These are phyloP conservation scores for Muntiacus muntjak DNA, from an alignment of 2,113 vertebrate species.

Conservation along the genomic window DNA sequence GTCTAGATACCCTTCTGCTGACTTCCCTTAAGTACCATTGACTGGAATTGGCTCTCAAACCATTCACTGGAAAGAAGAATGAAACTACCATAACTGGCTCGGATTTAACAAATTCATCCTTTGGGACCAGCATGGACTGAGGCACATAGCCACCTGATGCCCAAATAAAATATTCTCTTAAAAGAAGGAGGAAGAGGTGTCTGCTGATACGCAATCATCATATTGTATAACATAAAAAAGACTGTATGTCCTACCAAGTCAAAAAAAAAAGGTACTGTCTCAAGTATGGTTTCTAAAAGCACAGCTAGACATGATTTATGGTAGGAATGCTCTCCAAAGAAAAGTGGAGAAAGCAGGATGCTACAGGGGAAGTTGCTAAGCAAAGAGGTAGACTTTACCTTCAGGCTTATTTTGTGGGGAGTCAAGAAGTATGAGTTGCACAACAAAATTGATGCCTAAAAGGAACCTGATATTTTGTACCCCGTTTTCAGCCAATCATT, in stretches of 20 bases:
- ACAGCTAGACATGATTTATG: neutral
- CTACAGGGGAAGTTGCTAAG: neutral
- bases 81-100: neutral
- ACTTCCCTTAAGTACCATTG: neutral
- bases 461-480: neutral
- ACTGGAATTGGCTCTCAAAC: neutral
- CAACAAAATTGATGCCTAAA: neutral
- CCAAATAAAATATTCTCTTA: neutral
- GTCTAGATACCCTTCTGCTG: neutral
- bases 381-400: neutral
- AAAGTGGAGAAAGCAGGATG: neutral
- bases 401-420: neutral
- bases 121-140: neutral
- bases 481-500: neutral
- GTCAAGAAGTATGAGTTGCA: accelerated
- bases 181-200: neutral
- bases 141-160: neutral
- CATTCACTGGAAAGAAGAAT: neutral
- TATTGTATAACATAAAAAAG: neutral
- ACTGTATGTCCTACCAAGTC: neutral
- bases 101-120: neutral
- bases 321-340: neutral
- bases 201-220: neutral
- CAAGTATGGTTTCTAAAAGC: neutral
- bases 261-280: neutral